A percentile compares a stretch with the other conserved stretches of the same genome.
Conservation (phyloP, 2,113 vertebrate genomes). For the Connochaetes taurinus region DNA sequence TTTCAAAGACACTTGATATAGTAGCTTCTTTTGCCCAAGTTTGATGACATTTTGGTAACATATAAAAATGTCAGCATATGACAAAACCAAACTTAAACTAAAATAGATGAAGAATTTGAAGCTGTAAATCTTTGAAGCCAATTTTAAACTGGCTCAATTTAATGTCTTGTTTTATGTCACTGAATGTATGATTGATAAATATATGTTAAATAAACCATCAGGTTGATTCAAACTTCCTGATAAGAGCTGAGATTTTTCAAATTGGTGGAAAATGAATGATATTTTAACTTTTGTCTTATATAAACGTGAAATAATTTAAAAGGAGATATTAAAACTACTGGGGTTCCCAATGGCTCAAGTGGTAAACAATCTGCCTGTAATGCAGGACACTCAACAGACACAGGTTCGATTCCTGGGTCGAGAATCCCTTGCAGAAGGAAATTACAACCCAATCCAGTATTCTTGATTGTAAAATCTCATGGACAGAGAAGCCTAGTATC, state of each 20-base stretch:
- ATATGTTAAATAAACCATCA: background rate
- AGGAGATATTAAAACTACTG: background rate
- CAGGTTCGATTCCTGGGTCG: background rate
- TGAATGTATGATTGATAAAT: background rate
- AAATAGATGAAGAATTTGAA: slow-evolving; percentile 23
- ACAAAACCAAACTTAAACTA: slow-evolving; percentile 42
- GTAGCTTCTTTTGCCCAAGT: slow-evolving; percentile 31
- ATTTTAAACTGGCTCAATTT: slow-evolving; percentile 18
- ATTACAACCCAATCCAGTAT: background rate
- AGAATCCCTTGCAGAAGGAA: background rate
- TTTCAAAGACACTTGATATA: slow-evolving; percentile 38
- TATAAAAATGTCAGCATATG: slow-evolving; percentile 53
- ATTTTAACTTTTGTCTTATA: background rate
- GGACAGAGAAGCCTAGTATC: background rate
- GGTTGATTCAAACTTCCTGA: background rate
- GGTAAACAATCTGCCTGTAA: background rate
- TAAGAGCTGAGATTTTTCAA: slow-evolving; percentile 1
- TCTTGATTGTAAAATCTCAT: background rate
- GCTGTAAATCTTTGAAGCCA: slow-evolving; percentile 19
- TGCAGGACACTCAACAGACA: background rate
- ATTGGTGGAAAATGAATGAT: background rate
- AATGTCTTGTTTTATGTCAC: background rate
- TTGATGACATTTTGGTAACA: slow-evolving; percentile 62
- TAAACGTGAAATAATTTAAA: background rate
- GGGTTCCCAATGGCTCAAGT: background rate